phyloP scores from a whole-genome alignment of 2,888 invertebrate species.

The Phorcus lineatus region DNA sequence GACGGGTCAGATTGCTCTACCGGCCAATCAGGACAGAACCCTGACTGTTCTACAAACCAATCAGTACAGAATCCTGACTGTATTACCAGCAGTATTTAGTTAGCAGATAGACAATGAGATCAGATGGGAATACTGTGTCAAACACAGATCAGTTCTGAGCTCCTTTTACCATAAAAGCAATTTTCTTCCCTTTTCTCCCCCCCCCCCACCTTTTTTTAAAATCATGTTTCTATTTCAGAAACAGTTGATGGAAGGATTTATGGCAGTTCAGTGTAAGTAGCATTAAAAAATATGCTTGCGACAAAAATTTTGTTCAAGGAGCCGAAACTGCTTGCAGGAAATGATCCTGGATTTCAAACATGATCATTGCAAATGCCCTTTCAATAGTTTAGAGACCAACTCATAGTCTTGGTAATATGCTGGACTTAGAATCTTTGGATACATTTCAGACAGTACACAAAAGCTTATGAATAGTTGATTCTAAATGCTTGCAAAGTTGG shows the following conservation, averaged over 20 bases:
- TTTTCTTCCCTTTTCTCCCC: background rate
- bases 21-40: too few species aligned
- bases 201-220: too few species aligned
- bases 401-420: slow-evolving; percentile 7
- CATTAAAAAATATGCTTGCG: too few species aligned
- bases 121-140: background rate
- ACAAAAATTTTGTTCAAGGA: background rate
- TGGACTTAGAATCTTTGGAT: background rate
- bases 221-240: too few species aligned
- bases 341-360: slow-evolving; percentile 8
- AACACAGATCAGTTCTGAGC: background rate
- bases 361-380: slow-evolving; percentile 18
- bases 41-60: too few species aligned
- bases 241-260: too few species aligned
- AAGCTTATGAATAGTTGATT: background rate
- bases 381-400: slow-evolving; percentile 18
- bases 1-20: too few species aligned
- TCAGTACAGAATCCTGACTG: too few species aligned
- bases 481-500: slow-evolving; percentile 2
- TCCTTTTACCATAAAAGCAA: background rate
- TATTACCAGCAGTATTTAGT: too few species aligned
- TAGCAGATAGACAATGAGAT: background rate
- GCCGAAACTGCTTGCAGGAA: background rate
- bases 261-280: too few species aligned
- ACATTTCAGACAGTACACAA: background rate